Base-by-base conservation (phyloP, 1,140 invertebrate genomes). In the Ceratitis capitata region DNA sequence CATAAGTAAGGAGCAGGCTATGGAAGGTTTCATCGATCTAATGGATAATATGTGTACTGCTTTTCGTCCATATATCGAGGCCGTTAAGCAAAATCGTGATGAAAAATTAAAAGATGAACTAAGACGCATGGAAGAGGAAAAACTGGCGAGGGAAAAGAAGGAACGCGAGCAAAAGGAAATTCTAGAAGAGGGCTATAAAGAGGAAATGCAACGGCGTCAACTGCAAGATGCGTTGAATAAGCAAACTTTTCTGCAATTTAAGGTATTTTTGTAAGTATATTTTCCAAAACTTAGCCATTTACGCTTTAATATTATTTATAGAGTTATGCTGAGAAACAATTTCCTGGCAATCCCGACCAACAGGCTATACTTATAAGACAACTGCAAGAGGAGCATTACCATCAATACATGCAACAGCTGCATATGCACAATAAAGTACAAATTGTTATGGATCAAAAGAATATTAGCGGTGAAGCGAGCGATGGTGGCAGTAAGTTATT, bases 171-270 rank as follows among this genome's bases (percentile, higher is more conserved):
- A 91, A 88, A 88, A 94, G 93, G 92, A 95, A 88, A 92, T 94
- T 84, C 92, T 93, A 29, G 93, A 93, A 86, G 92, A 94, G 87
- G 93, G 93, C 87, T 93, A 93, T 87, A 87, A 93, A 45, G 95
- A 96, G 89, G 95, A 95, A 86, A 94, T 95, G 88, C 93, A 93
- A 90, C 93, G 94, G 88, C 93, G 96, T 89, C 96, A 97, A 91
- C 97, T 99, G 89, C 97, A 99, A 93, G 97, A 99, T 91, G 98
- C 98, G 16, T 92, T 99, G 9, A 99, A 99, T 92, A 96, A 97
- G 88, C 98, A 99, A 93, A 99, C 98, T 0, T 98, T 96, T 92
- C 94, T 95, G 85, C 98, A 99, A 92, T 99, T 99, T 91, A 95
- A 95, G 90, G 90, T 91, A 64, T 23, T 14, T 69, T 23, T n/a